phyloP scores from a whole-genome alignment of 2,113 vertebrate genomes.

The Lepus americanus region DNA sequence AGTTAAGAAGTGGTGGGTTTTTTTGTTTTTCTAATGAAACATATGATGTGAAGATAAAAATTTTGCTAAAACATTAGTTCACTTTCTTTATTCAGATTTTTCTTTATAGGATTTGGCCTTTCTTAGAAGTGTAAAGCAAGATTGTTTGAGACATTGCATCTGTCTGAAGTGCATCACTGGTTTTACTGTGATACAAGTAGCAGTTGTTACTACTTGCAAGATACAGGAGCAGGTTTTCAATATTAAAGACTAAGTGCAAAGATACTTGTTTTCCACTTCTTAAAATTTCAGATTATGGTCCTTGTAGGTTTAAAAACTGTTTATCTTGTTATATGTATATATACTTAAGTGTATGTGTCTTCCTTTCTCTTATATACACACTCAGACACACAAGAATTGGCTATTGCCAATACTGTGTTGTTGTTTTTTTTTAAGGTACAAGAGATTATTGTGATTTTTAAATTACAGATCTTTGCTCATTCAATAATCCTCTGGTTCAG shows the following conservation, averaged over 20 bases:
- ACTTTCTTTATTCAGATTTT: neutral
- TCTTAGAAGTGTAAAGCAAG: neutral
- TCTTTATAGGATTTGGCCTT: neutral
- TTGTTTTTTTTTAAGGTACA: neutral
- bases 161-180: neutral
- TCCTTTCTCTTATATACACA: no score
- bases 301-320: neutral
- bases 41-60: neutral
- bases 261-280: neutral
- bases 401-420: neutral
- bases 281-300: neutral
- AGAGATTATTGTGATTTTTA: neutral
- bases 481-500: neutral
- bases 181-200: neutral
- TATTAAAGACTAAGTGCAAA: neutral
- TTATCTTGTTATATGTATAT: neutral
- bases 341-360: no score
- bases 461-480: neutral
- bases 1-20: neutral
- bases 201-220: neutral
- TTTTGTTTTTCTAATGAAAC: conserved; percentile 6
- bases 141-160: neutral
- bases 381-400: no score
- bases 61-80: neutral
- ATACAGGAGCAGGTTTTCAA: neutral